Percentiles rank a stretch among this genome's conserved stretches.
Evolutionary conservation across 2,888 invertebrate genomes (phyloP).

Genomic region (Polylopha cassiicola): DNA sequence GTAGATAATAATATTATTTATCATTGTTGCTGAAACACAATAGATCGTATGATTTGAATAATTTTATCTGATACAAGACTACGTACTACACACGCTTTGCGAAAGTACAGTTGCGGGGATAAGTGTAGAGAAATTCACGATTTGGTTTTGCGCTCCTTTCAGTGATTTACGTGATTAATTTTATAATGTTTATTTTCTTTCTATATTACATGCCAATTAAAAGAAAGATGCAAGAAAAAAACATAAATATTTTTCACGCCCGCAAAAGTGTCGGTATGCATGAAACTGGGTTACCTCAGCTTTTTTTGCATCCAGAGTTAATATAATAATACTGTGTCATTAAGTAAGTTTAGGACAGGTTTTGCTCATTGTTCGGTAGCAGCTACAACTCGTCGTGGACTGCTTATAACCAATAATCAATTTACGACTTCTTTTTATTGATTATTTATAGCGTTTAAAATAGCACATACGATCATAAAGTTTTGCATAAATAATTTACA

Average conservation of each 20-base stretch:
- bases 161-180: too few relatives aligned
- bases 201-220: too few relatives aligned
- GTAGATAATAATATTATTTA: slow-evolving; percentile 67
- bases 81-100: slow-evolving; percentile 40
- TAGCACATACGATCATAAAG: not conserved
- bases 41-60: slow-evolving; percentile 75
- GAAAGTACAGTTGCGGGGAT: slow-evolving; percentile 23
- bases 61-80: slow-evolving; percentile 70
- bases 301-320: too few relatives aligned
- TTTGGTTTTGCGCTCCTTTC: too few relatives aligned
- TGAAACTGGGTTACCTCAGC: too few relatives aligned
- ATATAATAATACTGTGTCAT: too few relatives aligned
- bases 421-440: slow-evolving; percentile 4
- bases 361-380: not conserved
- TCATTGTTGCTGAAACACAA: slow-evolving; percentile 72
- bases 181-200: too few relatives aligned
- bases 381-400: slow-evolving; percentile 1
- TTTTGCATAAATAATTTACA: not conserved
- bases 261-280: too few relatives aligned
- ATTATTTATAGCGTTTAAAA: slow-evolving; percentile 8
- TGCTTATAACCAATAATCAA: slow-evolving; percentile 6
- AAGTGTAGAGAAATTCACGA: slow-evolving; percentile 13
- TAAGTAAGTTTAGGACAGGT: slow-evolving; percentile 3
- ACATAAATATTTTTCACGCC: too few relatives aligned
- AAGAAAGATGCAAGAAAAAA: too few relatives aligned